A percentile compares a stretch with the other conserved stretches of the same genome.
Evolutionary conservation across 2,113 vertebrate genomes (phyloP).

Genomic region (Alectura lathami): DNA sequence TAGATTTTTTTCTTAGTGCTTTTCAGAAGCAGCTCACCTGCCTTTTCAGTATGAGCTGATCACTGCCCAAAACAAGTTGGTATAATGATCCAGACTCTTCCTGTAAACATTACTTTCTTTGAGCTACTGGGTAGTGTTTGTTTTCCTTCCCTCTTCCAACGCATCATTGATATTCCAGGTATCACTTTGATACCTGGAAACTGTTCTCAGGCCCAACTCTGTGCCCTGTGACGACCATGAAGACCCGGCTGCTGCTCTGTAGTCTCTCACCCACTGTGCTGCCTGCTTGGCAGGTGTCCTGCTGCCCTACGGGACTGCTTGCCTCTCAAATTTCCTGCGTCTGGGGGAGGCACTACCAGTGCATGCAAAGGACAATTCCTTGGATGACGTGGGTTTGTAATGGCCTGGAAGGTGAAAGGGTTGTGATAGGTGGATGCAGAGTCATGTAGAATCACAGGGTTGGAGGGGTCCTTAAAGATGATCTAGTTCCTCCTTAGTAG

Average conservation of each 20-base stretch:
- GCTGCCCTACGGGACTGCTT: neutral
- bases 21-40: neutral
- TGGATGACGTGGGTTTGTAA: neutral
- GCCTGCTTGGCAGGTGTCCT: neutral
- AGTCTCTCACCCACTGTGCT: neutral
- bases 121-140: neutral
- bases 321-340: neutral
- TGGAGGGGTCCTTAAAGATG: neutral
- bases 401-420: neutral
- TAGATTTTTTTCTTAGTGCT: neutral
- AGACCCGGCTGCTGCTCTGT: neutral
- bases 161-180: too few species aligned
- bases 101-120: neutral
- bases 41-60: neutral
- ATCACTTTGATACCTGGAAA: neutral
- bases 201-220: neutral
- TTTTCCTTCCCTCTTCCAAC: neutral
- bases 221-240: neutral
- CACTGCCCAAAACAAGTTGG: accelerated
- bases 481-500: too few species aligned
- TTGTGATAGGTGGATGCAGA: neutral
- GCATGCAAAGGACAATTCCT: neutral
- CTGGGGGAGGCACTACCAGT: neutral
- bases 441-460: neutral
- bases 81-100: neutral